phyloP scores from a whole-genome alignment of 2,797 vertebrate genomes.

The Pteropus rufus region DNA sequence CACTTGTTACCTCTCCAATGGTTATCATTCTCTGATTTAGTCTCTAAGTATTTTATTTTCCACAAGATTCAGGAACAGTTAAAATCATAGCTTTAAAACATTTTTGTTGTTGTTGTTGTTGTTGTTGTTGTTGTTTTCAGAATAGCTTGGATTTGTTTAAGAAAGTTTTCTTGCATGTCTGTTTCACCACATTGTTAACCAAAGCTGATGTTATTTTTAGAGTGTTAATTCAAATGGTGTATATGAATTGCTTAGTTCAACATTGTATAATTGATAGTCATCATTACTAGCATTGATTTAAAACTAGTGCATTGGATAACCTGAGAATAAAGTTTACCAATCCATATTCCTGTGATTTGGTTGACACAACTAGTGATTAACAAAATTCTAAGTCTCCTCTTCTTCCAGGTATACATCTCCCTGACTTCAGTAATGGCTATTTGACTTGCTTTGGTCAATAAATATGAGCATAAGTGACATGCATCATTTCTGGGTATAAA shows the following conservation, averaged over 20 bases:
- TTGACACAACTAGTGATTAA: not conserved
- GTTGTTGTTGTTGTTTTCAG: not conserved
- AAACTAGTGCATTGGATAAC: not conserved
- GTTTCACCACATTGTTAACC: not conserved
- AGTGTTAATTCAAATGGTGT: not conserved
- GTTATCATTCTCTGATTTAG: not conserved
- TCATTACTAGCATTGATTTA: not conserved
- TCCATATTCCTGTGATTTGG: not conserved
- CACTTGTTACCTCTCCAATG: not conserved
- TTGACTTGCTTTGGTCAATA: not conserved
- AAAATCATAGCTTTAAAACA: not conserved
- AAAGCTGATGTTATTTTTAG: not conserved
- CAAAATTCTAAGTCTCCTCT: not conserved
- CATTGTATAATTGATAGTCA: not conserved
- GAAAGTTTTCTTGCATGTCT: not conserved
- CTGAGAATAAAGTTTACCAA: not conserved
- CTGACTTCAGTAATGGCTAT: not conserved
- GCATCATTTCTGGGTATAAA: not conserved
- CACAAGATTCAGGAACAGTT: not conserved
- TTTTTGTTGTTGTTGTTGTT: not conserved
- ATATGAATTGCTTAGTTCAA: not conserved
- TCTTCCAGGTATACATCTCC: not conserved
- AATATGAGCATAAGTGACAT: not conserved
- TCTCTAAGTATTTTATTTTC: not conserved
- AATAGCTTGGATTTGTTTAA: not conserved